Evolutionary conservation across 1,140 invertebrate species (phyloP).

Genomic region (Drosophila ercepeae): DNA sequence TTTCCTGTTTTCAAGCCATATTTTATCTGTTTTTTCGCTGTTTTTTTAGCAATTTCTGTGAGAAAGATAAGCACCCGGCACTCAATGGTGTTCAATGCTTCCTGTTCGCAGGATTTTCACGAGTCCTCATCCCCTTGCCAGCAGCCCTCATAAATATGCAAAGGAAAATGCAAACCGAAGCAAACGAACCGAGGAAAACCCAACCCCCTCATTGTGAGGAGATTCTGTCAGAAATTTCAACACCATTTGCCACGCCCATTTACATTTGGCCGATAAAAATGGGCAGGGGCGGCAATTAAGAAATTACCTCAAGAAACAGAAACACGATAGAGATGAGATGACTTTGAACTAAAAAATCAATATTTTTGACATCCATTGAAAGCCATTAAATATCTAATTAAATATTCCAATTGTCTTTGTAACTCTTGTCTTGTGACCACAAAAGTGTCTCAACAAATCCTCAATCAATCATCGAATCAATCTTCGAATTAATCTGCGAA

Average conservation of each 20-base stretch:
- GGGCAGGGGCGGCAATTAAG: conserved; percentile 37
- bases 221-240: conserved; percentile 39
- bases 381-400: not conserved
- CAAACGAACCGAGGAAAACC: conserved; percentile 38
- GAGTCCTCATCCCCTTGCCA: not conserved
- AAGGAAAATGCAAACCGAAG: conserved; percentile 68
- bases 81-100: conserved; percentile 39
- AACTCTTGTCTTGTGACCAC: not conserved
- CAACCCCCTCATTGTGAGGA: not conserved
- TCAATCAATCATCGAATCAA: not conserved
- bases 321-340: too few species aligned
- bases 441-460: not conserved
- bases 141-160: conserved; percentile 72
- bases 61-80: conserved; percentile 28
- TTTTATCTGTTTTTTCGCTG: not conserved
- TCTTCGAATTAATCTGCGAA: not conserved
- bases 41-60: not conserved
- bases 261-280: not conserved
- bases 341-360: not conserved
- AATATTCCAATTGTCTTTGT: not conserved
- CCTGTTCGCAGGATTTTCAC: conserved; percentile 4
- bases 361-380: not conserved
- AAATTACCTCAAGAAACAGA: conserved; percentile 10
- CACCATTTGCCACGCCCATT: conserved; percentile 54
- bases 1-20: not conserved